A percentile compares a stretch with the other conserved stretches of the same genome.
Conservation (phyloP, 2,113 vertebrate genomes). For the Platysternon megacephalum region DNA sequence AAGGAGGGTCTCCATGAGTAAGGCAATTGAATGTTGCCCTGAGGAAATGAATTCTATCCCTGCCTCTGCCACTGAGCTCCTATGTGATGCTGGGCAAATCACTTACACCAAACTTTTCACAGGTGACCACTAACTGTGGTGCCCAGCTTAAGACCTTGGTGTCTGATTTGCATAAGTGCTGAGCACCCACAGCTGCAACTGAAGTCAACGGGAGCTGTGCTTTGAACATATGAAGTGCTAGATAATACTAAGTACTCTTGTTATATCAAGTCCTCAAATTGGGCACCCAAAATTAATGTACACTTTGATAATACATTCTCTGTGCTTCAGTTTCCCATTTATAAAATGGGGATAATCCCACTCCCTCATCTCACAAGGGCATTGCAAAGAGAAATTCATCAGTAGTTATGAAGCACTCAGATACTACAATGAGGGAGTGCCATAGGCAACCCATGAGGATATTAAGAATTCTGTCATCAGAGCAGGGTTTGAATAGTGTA, state of each 20-base stretch:
- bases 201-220: too few species aligned
- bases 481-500: neutral
- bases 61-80: neutral
- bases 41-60: neutral
- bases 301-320: neutral
- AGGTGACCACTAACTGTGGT: neutral
- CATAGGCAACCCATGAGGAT: neutral
- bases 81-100: neutral
- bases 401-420: neutral
- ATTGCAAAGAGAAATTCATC: neutral
- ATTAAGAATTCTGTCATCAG: neutral
- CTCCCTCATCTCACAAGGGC: neutral
- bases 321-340: neutral
- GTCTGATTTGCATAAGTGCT: neutral
- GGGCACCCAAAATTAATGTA: neutral
- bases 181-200: too few species aligned
- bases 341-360: neutral
- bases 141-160: neutral
- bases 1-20: neutral
- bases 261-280: neutral
- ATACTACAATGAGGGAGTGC: too few species aligned
- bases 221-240: too few species aligned
- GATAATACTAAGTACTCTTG: too few species aligned
- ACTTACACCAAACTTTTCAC: neutral
- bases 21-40: neutral